Evolutionary conservation across 2,888 invertebrate species (phyloP).

Genomic region (Bruchidius siliquastri): DNA sequence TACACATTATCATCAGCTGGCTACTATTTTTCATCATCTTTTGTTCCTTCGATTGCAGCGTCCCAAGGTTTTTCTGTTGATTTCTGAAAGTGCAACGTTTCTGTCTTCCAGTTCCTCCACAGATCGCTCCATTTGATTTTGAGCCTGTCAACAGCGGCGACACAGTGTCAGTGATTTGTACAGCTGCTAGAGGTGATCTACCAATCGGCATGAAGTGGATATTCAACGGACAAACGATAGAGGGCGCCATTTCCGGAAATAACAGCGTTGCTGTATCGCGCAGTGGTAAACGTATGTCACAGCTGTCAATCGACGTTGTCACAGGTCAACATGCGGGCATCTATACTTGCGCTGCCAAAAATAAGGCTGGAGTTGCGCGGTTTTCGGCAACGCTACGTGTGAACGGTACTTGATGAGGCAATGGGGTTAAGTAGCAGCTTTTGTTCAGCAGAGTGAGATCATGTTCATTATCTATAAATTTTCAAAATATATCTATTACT

Average conservation of each 20-base stretch:
- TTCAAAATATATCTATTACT: conserved; percentile 7
- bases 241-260: conserved; percentile 26
- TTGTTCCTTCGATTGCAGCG: not conserved
- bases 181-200: conserved; percentile 63
- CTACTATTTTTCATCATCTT: not conserved
- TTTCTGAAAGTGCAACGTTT: not conserved
- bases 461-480: not conserved
- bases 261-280: conserved; percentile 43
- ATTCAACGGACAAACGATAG: conserved; percentile 42
- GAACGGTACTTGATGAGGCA: conserved; percentile 45
- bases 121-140: conserved; percentile 50
- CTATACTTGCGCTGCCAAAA: conserved; percentile 52
- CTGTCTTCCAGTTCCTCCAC: conserved; percentile 34
- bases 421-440: not conserved
- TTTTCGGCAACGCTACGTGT: conserved; percentile 51
- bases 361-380: conserved; percentile 51
- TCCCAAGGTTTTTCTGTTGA: not conserved
- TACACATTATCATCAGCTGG: too few relatives aligned
- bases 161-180: conserved; percentile 59
- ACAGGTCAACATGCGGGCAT: conserved; percentile 50
- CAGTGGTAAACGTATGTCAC: conserved; percentile 50
- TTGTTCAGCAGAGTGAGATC: not conserved
- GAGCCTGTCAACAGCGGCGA: conserved; percentile 59
- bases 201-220: conserved; percentile 49
- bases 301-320: conserved; percentile 52